Base-by-base conservation (phyloP, 2,797 vertebrate species). In the Anguilla obscura region DNA sequence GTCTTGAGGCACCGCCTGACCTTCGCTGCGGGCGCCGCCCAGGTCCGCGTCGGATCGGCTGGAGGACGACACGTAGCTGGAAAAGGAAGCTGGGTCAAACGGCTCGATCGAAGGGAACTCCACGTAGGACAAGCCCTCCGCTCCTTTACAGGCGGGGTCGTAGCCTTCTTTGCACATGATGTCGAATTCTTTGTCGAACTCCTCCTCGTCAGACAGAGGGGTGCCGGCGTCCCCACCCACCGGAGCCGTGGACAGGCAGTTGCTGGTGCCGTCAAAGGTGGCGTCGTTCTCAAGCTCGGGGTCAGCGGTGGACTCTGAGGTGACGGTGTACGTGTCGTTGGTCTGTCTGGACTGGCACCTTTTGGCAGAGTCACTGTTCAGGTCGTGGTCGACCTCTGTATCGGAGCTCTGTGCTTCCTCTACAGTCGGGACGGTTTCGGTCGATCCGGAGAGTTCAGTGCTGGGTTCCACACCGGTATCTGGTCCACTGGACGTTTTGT, bases 91-190 rank as follows among this genome's bases (percentile, higher is more conserved):
- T 0, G 69, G 91, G 86, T 96, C 95, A 12, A 87, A 92, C 0
- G 93, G 94, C 90, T 96, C 96, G 86, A 97, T 96, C 71, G 92
- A 92, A n/a, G 96, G 96, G 89, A 97, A 97, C 88, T 96, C 96
- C 85, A 96, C 90, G 7, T 97, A 97, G 1, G 93, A 91, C 0
- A 90, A 95, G 52, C 90, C 85, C 0, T 90, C 92, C 87, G 92
- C 92, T 60, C 95, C 95, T 90, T 95, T 95, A 86, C 92, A 94
- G 87, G 93, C 92, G 89, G 94, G 90, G 71, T 96, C 94, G 10
- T 95, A 95, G 54, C 92, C 93, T 90, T 95, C 95, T 90, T 95
- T 96, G 82, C 92, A 93, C 91, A 94, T 94, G 88, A 93, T 95
- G 89, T 96, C 95, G 91, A 95, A 95, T 88, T 95, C 95, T 12